phyloP scores from a whole-genome alignment of 2,113 vertebrate genomes.

The Pelecanus crispus region DNA sequence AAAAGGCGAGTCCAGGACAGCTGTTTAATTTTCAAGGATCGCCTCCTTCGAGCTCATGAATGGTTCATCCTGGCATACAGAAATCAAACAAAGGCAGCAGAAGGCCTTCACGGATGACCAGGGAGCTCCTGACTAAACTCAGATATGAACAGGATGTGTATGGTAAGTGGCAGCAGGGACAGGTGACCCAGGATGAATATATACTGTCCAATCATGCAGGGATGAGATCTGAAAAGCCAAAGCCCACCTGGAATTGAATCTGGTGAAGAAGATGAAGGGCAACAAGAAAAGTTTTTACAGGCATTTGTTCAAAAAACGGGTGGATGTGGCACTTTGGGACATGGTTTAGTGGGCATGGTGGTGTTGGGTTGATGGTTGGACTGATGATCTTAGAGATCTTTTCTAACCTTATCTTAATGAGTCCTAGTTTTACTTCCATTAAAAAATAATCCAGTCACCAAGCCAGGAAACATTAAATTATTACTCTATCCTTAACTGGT shows the following conservation, averaged over 20 bases:
- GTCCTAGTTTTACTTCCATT: too few relatives aligned
- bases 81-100: not conserved
- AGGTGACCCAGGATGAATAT: not conserved
- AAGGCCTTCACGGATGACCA: not conserved
- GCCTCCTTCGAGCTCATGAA: not conserved
- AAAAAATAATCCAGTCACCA: too few relatives aligned
- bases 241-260: not conserved
- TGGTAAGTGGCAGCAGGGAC: not conserved
- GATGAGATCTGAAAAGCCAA: not conserved
- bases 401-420: too few relatives aligned
- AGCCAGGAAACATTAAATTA: too few relatives aligned
- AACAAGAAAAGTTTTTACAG: not conserved
- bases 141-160: not conserved
- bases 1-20: not conserved
- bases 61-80: not conserved
- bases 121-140: not conserved
- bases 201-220: not conserved
- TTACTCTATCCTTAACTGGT: too few relatives aligned
- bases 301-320: too few relatives aligned
- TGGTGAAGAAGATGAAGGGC: not conserved
- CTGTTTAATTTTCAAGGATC: not conserved
- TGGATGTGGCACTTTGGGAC: too few relatives aligned
- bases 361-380: too few relatives aligned
- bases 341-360: too few relatives aligned
- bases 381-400: too few relatives aligned